Conservation (phyloP, 2,888 invertebrate genomes). For the Pemphredon lugubris region DNA sequence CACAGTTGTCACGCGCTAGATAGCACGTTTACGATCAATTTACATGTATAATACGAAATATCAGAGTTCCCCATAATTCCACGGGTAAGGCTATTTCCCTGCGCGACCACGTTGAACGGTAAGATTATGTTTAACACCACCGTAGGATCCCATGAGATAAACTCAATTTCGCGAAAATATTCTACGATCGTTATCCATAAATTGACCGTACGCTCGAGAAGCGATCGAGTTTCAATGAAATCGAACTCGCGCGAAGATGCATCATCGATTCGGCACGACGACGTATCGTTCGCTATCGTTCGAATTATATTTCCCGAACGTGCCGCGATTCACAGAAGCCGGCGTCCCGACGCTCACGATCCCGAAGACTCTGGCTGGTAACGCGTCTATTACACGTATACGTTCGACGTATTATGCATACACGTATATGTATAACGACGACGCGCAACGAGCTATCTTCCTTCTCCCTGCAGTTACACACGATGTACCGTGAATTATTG, state of each 20-base stretch:
- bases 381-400: conserved; percentile 30
- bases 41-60: too few species aligned
- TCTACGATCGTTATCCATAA: neutral
- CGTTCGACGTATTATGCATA: conserved; percentile 19
- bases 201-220: too few species aligned
- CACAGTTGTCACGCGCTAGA: conserved; percentile 39
- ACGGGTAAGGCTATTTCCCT: neutral
- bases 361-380: conserved; percentile 15
- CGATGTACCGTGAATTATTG: conserved; percentile 36
- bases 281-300: too few species aligned
- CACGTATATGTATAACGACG: too few species aligned
- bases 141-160: neutral
- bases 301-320: conserved; percentile 23
- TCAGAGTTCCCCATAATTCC: conserved; percentile 16
- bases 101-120: neutral
- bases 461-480: conserved; percentile 21
- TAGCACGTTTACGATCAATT: conserved; percentile 12
- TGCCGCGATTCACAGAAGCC: conserved; percentile 32
- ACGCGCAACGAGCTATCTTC: conserved; percentile 22
- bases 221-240: too few species aligned
- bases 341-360: conserved; percentile 13
- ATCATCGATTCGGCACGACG: conserved; percentile 3
- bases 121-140: neutral
- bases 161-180: neutral
- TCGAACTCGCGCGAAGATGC: neutral